Evolutionary conservation across 2,888 invertebrate genomes (phyloP), one percentile per base, ranked within the genome.

Genomic region (Sinelater perroti): DNA sequence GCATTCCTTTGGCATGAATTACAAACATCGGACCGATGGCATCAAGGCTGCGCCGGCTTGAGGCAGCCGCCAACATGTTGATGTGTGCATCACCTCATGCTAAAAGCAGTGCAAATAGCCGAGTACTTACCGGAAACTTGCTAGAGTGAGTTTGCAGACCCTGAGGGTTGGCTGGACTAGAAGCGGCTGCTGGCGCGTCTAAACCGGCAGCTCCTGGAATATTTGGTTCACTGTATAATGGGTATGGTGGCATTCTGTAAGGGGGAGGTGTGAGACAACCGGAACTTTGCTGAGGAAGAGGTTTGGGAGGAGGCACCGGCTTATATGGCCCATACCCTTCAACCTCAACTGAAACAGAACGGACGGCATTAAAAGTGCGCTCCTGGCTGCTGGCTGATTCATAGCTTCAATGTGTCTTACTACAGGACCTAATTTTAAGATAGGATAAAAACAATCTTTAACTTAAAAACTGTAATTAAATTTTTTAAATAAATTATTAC

Each of bases 91-190:
- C n/a, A n/a, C n/a, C n/a, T n/a, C n/a, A n/a, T n/a, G n/a, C 7
- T 24, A 24, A 24, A 10, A 3, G n/a, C 3, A 8, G 21, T 20
- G 7, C n/a, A 38, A 40, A 21, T 20, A n/a, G 21, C 6, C 4
- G 2, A 11, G 3, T 46, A 60, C 86, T 86, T 80, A 90, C 90
- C 74, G 90, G 90, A 79, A 90, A 90, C 76, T 90, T 90, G 67
- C 85, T 88, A 67, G 90, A 90, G 77, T 90, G 90, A 18, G 90
- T 90, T 75, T 89, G 89, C 11, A 89, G 80, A 72, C 76, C 71
- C 70, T 78, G 74, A 67, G 76, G 73, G 69, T 78, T 61, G 71
- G 75, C 71, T 69, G 80, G 77, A 72, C 76, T 72, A 80, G 82
- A 72, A 65, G 78, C 69, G 68, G 78, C 71, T 38, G 71, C 67